phyloP scores from a whole-genome alignment of 2,797 vertebrate species.

The Emydoidea blandingii region DNA sequence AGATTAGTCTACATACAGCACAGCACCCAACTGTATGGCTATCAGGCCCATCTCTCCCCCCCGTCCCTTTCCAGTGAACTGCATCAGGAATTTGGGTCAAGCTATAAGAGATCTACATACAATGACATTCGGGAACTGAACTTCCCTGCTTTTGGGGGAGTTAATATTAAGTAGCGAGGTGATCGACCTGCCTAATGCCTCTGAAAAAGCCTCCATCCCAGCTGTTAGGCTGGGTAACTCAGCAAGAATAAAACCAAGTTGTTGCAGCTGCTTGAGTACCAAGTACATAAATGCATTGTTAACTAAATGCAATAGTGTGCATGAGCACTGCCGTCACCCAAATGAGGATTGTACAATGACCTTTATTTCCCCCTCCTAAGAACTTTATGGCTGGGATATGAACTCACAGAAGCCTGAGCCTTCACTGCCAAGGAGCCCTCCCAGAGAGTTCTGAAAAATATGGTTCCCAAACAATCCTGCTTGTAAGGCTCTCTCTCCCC shows the following conservation, averaged over 20 bases:
- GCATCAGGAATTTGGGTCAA: not conserved
- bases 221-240: too few species aligned
- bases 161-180: not conserved
- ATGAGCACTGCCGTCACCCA: fast-evolving
- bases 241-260: too few species aligned
- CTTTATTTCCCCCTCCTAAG: not conserved
- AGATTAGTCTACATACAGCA: not conserved
- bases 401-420: not conserved
- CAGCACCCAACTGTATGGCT: not conserved
- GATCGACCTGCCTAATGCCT: not conserved
- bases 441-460: not conserved
- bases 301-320: too few species aligned
- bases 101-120: not conserved
- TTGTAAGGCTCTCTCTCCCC: too few species aligned
- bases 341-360: not conserved
- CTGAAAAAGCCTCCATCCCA: not conserved
- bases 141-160: not conserved
- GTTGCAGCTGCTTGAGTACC: too few species aligned
- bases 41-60: not conserved
- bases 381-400: not conserved
- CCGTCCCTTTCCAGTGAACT: too few species aligned
- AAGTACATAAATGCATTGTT: too few species aligned
- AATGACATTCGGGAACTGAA: not conserved
- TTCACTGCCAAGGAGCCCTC: not conserved
- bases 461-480: not conserved